Evolutionary conservation across 2,888 invertebrate species (phyloP).

Genomic region (Mythimna albipuncta): DNA sequence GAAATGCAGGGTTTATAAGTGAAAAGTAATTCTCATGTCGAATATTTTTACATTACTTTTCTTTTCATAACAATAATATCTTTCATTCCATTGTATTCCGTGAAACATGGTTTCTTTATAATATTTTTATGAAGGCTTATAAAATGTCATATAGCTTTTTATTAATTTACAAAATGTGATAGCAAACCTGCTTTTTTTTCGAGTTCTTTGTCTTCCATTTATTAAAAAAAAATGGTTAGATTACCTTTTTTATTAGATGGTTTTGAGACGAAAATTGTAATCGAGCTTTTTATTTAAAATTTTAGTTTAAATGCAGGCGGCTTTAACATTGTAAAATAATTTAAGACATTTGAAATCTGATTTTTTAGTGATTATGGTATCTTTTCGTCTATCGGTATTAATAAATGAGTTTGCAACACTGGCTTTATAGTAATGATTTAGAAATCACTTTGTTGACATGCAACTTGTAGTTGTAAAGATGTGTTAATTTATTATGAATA

Average conservation of each 20-base stretch:
- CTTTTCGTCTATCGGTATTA: conserved; percentile 52
- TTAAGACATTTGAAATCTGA: conserved; percentile 7
- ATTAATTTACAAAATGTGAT: not conserved
- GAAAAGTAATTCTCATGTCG: conserved; percentile 17
- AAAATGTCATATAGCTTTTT: not conserved
- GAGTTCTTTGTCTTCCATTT: conserved; percentile 23
- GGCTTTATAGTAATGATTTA: conserved; percentile 56
- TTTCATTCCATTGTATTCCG: conserved; percentile 37
- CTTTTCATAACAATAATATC: not conserved
- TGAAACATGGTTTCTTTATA: not conserved
- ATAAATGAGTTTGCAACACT: conserved; percentile 38
- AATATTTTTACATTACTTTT: not conserved
- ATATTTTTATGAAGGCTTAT: conserved; percentile 2
- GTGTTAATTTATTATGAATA: conserved; percentile 71
- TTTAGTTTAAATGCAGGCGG: not conserved
- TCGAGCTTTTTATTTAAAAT: conserved; percentile 1
- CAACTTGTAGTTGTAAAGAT: conserved; percentile 57
- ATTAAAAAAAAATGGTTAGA: not conserved
- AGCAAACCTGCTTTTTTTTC: not conserved
- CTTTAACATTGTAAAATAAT: not conserved
- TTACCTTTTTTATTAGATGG: too few relatives aligned
- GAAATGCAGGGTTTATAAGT: conserved; percentile 51
- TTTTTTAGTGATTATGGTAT: conserved; percentile 4
- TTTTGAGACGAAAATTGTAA: conserved; percentile 31
- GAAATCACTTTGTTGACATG: conserved; percentile 64